A percentile compares a stretch with the other conserved stretches of the same genome.
These are phyloP conservation scores for Microtus pennsylvanicus DNA, from an alignment of 2,113 vertebrate genomes.

Conservation along the genomic window DNA sequence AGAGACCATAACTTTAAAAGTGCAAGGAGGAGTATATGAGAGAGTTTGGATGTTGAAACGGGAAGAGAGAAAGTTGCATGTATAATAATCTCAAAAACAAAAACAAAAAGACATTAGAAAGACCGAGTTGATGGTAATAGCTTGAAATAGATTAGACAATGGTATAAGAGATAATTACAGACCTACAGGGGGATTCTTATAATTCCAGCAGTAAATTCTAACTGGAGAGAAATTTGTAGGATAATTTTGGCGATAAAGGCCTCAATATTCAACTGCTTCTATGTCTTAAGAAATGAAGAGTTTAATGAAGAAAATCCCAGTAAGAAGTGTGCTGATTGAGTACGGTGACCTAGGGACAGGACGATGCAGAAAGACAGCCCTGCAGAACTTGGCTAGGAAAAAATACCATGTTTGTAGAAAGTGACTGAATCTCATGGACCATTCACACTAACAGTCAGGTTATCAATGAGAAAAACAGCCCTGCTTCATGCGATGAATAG, in stretches of 20 bases:
- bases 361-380: neutral
- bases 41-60: neutral
- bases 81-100: neutral
- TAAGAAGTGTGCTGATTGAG: neutral
- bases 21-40: neutral
- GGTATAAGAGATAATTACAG: neutral
- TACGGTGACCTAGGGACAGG: neutral
- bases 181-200: neutral
- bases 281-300: neutral
- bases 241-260: conserved; percentile 1
- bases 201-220: conserved; percentile 38
- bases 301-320: conserved; percentile 39
- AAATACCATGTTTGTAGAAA: neutral
- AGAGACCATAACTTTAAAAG: neutral
- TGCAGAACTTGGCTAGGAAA: neutral
- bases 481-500: neutral
- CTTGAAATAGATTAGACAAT: conserved; percentile 34
- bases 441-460: neutral
- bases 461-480: neutral
- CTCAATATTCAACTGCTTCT: neutral
- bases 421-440: neutral
- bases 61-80: neutral
- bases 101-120: neutral
- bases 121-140: neutral
- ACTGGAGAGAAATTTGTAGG: neutral